A percentile compares a stretch with the other conserved stretches of the same genome.
Evolutionary conservation across 2,888 invertebrate species (phyloP).

Genomic region (Ellobium chinense): DNA sequence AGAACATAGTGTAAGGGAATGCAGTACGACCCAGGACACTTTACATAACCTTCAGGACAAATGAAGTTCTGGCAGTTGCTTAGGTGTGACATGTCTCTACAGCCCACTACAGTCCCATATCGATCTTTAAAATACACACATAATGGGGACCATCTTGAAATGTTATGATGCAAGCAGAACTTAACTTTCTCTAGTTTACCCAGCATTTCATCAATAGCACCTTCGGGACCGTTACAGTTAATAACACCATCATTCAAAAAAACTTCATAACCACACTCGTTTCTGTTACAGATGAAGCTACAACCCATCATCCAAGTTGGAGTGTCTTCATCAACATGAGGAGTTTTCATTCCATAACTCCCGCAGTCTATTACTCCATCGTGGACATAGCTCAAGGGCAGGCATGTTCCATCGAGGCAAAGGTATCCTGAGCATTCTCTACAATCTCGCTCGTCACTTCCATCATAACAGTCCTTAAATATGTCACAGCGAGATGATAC

Average conservation of each 20-base stretch:
- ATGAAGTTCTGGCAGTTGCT: background rate
- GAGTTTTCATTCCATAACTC: background rate
- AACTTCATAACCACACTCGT: background rate
- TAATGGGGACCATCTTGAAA: conserved; percentile 24
- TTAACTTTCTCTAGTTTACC: conserved; percentile 14
- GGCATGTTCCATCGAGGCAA: conserved; percentile 25
- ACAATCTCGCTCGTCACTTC: conserved; percentile 33
- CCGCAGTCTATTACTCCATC: conserved; percentile 34
- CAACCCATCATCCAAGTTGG: background rate
- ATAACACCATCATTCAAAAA: conserved; percentile 15
- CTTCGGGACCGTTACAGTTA: conserved; percentile 36
- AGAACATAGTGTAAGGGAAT: conserved; percentile 8
- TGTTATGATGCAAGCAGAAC: background rate
- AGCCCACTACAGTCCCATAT: background rate
- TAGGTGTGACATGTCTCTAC: background rate
- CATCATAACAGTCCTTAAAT: too few relatives aligned
- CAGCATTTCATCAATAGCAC: conserved; percentile 22
- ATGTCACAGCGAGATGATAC: conserved; percentile 17
- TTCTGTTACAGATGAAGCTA: conserved; percentile 33
- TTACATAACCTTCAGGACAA: conserved; percentile 4
- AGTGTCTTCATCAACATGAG: too few relatives aligned
- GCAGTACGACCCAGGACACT: conserved; percentile 6
- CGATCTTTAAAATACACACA: conserved; percentile 7
- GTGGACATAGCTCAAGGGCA: conserved; percentile 17
- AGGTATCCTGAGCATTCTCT: background rate